Base-by-base conservation (phyloP, 2,888 invertebrate species). In the Papilio protenor region DNA sequence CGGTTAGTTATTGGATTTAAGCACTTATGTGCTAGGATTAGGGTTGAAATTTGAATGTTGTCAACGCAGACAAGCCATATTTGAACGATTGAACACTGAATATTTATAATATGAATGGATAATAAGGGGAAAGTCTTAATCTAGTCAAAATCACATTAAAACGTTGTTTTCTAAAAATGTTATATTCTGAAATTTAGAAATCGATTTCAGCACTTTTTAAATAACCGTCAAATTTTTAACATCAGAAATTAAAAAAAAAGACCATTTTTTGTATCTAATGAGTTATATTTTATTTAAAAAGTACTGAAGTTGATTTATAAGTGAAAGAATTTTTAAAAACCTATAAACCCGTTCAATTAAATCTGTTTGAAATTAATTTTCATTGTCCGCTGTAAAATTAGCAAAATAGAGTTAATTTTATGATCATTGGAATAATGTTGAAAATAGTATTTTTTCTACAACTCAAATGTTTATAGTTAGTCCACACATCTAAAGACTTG, bases 381-480 rank as follows among this genome's bases (percentile, higher is more conserved):
- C 2, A 33, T n/a, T 66, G 45, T n/a, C 40, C 40, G 66, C 45
- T 66, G 45, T 66, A 66, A 66, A 66, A 45, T 40, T 64, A 40
- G 64, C 40, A 66, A n/a, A 18, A 3, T 66, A 66, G n/a, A 64
- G 4, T 59, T 59, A 59, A 59, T 14, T 59, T 59, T 23, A 27
- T 10, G 2, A 59, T 59, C 23, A 27, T 14, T 21, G 4, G 16
- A 27, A 59, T 27, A 5, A 23, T 21, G 52, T 57, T 21, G 11
- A 18, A n/a, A 10, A 64, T 27, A 14, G 47, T 71, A 71, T 71
- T 71, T 71, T 71, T 71, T 49, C 49, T 71, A 71, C 71, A 49
- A 23, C 11, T 27, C 49, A 49, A 71, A 47, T 71, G 49, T 49
- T 47, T 70, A 3, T 57, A 59, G 59, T 1, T n/a, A 21, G 21